These are phyloP conservation scores for Coreius guichenoti DNA, from an alignment of 2,797 vertebrate species.

Conservation along the genomic window DNA sequence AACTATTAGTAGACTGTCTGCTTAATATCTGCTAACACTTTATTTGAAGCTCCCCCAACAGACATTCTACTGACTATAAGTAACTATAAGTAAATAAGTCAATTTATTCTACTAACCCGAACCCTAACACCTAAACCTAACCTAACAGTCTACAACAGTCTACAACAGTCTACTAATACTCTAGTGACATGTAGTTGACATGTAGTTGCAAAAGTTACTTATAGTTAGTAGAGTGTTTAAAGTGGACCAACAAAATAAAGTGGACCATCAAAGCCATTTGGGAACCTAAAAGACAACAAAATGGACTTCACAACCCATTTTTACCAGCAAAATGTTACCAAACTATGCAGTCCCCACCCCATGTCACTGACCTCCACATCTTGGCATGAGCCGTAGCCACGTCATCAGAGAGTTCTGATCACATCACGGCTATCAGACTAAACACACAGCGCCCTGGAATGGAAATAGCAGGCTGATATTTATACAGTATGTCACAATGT, in stretches of 20 bases:
- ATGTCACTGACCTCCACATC: conserved; percentile 47
- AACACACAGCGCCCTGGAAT: conserved; percentile 41
- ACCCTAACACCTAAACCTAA: not conserved
- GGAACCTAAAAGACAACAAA: conserved; percentile 49
- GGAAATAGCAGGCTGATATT: conserved; percentile 45
- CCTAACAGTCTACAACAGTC: not conserved
- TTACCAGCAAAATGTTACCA: conserved; percentile 28
- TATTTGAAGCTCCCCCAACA: not conserved
- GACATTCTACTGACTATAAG: not conserved
- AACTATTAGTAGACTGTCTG: not conserved
- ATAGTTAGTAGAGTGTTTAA: not conserved
- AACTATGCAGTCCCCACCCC: conserved; percentile 43
- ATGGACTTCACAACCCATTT: conserved; percentile 34
- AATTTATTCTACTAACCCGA: not conserved
- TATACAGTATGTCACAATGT: conserved; percentile 35
- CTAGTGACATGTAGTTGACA: not conserved
- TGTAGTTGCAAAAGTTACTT: not conserved
- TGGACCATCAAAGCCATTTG: not conserved
- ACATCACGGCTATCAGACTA: conserved; percentile 39
- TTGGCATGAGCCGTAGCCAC: not conserved
- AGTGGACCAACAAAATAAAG: not conserved
- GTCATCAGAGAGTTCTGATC: conserved; percentile 47
- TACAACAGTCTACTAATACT: not conserved
- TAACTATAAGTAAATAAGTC: not conserved
- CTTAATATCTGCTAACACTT: not conserved